Conservation (phyloP, 2,797 vertebrate species). For the Fistularia commersonii region DNA sequence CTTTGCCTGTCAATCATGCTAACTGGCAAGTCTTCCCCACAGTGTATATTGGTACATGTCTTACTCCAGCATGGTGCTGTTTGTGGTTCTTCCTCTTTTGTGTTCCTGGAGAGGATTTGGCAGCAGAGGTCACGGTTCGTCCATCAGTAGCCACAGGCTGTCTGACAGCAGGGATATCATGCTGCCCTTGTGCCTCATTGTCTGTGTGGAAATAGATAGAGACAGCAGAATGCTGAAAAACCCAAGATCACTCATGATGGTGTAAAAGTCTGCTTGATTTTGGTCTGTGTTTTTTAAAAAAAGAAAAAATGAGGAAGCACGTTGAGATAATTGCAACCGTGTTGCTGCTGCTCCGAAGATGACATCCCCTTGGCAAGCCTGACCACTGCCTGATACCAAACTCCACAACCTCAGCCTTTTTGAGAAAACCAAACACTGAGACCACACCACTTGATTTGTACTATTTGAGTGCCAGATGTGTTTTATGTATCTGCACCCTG, state of each 20-base stretch:
- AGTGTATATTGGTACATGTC: neutral
- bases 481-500: neutral
- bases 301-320: no score
- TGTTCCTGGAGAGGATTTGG: neutral
- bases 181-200: no score
- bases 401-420: slow-evolving; percentile 5
- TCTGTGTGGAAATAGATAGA: no score
- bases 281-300: no score
- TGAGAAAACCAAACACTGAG: slow-evolving; percentile 1
- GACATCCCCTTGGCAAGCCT: slow-evolving; percentile 1
- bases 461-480: no score
- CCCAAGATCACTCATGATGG: no score
- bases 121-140: slow-evolving; percentile 4
- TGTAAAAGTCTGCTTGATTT: no score
- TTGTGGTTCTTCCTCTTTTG: neutral
- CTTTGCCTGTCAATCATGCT: neutral
- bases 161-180: no score
- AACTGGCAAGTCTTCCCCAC: no score
- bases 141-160: neutral
- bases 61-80: no score
- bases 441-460: no score
- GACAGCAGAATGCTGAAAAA: no score
- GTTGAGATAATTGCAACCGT: neutral
- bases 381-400: slow-evolving; percentile 20
- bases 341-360: slow-evolving; percentile 15